A percentile compares a stretch with the other conserved stretches of the same genome.
Conservation (phyloP, 1,140 invertebrate genomes). For the Penaeus japonicus region DNA sequence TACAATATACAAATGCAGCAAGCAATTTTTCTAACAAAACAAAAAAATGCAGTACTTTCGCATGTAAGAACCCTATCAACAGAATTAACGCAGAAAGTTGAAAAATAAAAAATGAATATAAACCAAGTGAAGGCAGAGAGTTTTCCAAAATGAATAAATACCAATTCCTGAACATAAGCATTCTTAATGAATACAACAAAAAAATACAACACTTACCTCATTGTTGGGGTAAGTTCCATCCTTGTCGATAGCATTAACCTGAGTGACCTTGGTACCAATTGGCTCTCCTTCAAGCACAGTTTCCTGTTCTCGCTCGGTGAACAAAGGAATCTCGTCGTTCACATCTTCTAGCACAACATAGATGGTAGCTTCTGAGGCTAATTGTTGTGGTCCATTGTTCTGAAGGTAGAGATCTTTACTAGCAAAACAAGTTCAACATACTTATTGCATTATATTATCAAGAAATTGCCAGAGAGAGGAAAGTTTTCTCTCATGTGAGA, state of each 20-base stretch:
- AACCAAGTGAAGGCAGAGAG: too few relatives aligned
- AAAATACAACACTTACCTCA: constrained; percentile 71
- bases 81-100: too few relatives aligned
- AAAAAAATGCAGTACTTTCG: too few relatives aligned
- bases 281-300: constrained; percentile 93
- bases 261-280: constrained; percentile 92
- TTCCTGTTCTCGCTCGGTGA: constrained; percentile 93
- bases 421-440: not conserved
- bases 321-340: constrained; percentile 95
- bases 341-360: constrained; percentile 94
- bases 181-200: too few relatives aligned
- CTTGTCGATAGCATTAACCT: constrained; percentile 95
- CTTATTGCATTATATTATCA: not conserved
- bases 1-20: too few relatives aligned
- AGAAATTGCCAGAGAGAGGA: not conserved
- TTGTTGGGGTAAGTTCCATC: constrained; percentile 95
- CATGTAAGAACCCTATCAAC: too few relatives aligned
- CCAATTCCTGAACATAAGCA: too few relatives aligned
- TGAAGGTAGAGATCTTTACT: constrained; percentile 63
- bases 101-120: too few relatives aligned
- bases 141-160: too few relatives aligned
- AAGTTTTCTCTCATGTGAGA: too few relatives aligned
- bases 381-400: constrained; percentile 95
- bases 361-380: constrained; percentile 92
- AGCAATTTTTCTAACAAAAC: too few relatives aligned